Evolutionary conservation across 2,797 vertebrate species (phyloP), one percentile per base, ranked within the genome.

Genomic region (Lacerta bilineata): DNA sequence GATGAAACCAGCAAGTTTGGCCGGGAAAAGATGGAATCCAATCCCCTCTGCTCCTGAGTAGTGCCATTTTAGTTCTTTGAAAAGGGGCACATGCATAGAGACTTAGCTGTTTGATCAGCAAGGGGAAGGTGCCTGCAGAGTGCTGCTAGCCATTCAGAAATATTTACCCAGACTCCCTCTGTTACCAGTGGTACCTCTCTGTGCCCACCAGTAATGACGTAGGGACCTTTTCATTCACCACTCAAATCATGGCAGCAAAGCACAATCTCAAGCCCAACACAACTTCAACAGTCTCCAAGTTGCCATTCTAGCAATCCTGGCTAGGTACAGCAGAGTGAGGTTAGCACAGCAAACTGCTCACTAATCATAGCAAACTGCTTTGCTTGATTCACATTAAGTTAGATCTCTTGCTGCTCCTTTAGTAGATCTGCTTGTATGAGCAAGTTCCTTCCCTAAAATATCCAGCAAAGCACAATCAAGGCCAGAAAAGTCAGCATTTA

Each of bases 301-400:
- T 77, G 36, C 25, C 36, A 64, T 33, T 39, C 66, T 17, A 5
- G n/a, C n/a, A 33, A 50, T n/a, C 33, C 27, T 33, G 39, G 50
- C 25, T 11, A 6, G 61, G 59, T 3, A 68, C 71, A 41, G n/a
- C 15, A 86, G n/a, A 7, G 25, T 8, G 1, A 27, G 0, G 0
- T 55, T 46, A n/a, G 39, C 23, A 8, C 33, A 87, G 15, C 75
- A 68, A 46, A 46, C 69, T 79, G 3, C 50, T 55, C 13, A 55
- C 50, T 55, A 55, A 55, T 46, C 59, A 84, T 4, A 66, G 82
- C 7, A 5, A 68, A 50, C 29, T 83, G 18, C 36, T 87, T 88
- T 89, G 71, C 46, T 84, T 29, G 43, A 83, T 23, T 46, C 27
- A 80, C 13, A 83, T 90, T 66, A 90, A 69, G 87, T 20, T 5